phyloP scores from a whole-genome alignment of 1,140 invertebrate genomes.

The Hypothenemus hampei region DNA sequence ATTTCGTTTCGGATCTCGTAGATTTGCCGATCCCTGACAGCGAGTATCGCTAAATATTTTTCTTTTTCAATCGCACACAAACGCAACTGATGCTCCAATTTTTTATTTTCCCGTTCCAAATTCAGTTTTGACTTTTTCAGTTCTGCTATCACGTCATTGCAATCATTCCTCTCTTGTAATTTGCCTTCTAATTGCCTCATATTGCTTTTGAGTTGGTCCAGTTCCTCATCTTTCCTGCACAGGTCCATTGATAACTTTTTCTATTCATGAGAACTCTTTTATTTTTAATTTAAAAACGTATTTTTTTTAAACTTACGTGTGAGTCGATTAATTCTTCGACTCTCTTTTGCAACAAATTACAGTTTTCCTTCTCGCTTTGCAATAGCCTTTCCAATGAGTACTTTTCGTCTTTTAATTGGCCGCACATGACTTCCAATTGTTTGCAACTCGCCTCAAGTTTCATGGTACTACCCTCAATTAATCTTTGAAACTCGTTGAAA shows the following conservation, averaged over 20 bases:
- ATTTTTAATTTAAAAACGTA: background rate
- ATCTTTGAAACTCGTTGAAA: slow-evolving; percentile 34
- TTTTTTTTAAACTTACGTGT: slow-evolving; percentile 24
- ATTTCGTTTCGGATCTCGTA: slow-evolving; percentile 43
- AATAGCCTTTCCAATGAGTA: slow-evolving; percentile 36
- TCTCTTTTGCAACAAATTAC: slow-evolving; percentile 33
- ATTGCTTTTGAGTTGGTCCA: slow-evolving; percentile 1
- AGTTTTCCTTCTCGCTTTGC: slow-evolving; percentile 33
- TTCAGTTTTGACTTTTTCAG: slow-evolving; percentile 34
- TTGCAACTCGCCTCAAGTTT: slow-evolving; percentile 41
- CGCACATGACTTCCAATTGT: slow-evolving; percentile 40
- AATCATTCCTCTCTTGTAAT: background rate
- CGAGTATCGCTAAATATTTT: slow-evolving; percentile 39
- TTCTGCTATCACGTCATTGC: slow-evolving; percentile 21
- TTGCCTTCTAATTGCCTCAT: slow-evolving; percentile 1
- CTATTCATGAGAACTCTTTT: background rate
- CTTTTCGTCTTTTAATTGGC: slow-evolving; percentile 39
- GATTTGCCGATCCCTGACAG: slow-evolving; percentile 39
- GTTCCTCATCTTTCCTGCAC: slow-evolving; percentile 31
- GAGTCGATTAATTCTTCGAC: slow-evolving; percentile 34
- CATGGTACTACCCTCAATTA: slow-evolving; percentile 39
- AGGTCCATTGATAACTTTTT: slow-evolving; percentile 8
- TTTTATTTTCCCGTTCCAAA: slow-evolving; percentile 31
- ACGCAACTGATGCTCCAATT: slow-evolving; percentile 37
- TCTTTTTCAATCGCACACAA: slow-evolving; percentile 40